These are phyloP conservation scores for Ephydatia muelleri DNA, from an alignment of 37 sponge, comb jelly and placozoan genomes.

Conservation along the genomic window DNA sequence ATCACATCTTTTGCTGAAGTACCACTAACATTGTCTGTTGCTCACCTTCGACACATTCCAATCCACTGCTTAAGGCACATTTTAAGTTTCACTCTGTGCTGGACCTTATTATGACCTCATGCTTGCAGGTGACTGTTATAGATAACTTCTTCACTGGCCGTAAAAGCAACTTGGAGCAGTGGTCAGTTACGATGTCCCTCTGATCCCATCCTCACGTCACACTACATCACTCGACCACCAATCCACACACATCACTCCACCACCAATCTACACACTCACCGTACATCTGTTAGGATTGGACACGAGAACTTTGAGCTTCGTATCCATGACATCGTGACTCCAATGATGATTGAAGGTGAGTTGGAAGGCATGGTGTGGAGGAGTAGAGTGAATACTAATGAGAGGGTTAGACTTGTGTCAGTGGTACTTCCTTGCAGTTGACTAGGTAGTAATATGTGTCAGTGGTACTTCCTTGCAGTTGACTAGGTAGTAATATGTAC, in stretches of 20 bases:
- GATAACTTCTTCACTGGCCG: conserved; percentile 97
- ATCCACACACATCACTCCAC: not conserved
- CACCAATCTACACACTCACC: not conserved
- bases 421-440: not conserved
- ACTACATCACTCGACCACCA: not conserved
- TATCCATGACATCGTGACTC: conserved; percentile 83
- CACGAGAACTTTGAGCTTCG: conserved; percentile 92
- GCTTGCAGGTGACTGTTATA: conserved; percentile 69
- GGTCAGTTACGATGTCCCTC: conserved; percentile 27
- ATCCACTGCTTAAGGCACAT: not conserved
- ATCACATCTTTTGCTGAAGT: too few relatives aligned
- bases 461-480: not conserved
- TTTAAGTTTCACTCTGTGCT: not conserved
- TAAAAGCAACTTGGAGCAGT: conserved; percentile 83
- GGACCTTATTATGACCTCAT: not conserved
- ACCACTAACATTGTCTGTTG: too few relatives aligned
- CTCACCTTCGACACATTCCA: not conserved
- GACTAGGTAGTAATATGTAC: not conserved
- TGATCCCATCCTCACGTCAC: not conserved
- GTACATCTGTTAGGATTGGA: conserved; percentile 67
- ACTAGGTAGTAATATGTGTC: not conserved
- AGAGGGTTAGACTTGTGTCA: not conserved
- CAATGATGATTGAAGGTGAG: conserved; percentile 82
- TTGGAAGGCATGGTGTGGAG: too few relatives aligned
- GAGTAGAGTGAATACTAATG: too few relatives aligned